phyloP scores from a whole-genome alignment of 2,797 vertebrate genomes.

The Chloroceryle inda region DNA sequence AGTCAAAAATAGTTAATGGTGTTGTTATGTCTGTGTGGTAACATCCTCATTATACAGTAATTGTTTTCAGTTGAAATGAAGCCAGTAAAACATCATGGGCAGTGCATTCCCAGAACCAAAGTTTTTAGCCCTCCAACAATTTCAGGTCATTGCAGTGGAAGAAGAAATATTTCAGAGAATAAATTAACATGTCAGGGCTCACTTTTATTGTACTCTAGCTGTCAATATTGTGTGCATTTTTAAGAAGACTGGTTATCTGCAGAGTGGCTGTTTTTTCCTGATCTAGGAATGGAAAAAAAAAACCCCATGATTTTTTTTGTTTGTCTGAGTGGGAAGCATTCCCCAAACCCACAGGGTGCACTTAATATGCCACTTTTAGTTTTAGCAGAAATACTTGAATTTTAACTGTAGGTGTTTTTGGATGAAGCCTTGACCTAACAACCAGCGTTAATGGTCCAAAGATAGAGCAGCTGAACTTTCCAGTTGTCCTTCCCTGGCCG shows the following conservation, averaged over 20 bases:
- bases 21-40: conserved; percentile 50
- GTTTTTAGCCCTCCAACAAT: neutral
- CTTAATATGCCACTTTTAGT: conserved; percentile 86
- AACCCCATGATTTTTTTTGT: neutral
- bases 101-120: neutral
- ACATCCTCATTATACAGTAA: conserved; percentile 45
- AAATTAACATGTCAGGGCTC: conserved; percentile 40
- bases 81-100: neutral
- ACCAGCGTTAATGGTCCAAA: conserved; percentile 78
- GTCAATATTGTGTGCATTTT: conserved; percentile 55
- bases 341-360: conserved; percentile 83
- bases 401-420: conserved; percentile 82
- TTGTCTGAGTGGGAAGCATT: conserved; percentile 78
- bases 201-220: conserved; percentile 33
- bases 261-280: conserved; percentile 53
- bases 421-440: conserved; percentile 74
- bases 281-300: conserved; percentile 33
- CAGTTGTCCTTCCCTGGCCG: conserved; percentile 73
- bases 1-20: conserved; percentile 56
- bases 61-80: conserved; percentile 62
- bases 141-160: conserved; percentile 18
- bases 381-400: conserved; percentile 81
- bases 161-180: neutral
- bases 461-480: conserved; percentile 79
- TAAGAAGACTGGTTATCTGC: conserved; percentile 56